phyloP scores from a whole-genome alignment of 2,113 vertebrate genomes.

The Entelurus aequoreus region DNA sequence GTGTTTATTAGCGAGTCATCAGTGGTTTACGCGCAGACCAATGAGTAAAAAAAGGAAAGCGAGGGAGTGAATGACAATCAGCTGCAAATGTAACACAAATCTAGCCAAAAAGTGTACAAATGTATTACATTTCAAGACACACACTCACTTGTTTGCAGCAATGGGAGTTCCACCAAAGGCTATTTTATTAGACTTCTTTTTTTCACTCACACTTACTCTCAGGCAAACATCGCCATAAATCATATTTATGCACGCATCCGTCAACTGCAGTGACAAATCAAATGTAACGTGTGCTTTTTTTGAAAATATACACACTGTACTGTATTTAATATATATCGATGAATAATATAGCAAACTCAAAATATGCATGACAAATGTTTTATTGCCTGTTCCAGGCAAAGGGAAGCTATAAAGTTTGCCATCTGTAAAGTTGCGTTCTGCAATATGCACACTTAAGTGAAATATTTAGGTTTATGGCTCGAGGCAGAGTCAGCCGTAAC shows the following conservation, averaged over 20 bases:
- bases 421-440: slow-evolving; percentile 11
- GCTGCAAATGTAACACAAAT: background rate
- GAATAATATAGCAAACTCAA: slow-evolving; percentile 36
- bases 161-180: slow-evolving; percentile 48
- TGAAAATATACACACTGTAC: background rate
- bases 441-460: background rate
- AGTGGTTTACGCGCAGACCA: slow-evolving; percentile 44
- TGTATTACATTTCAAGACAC: slow-evolving; percentile 1
- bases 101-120: background rate
- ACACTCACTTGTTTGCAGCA: slow-evolving; percentile 19
- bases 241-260: slow-evolving; percentile 46
- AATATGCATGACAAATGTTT: slow-evolving; percentile 38
- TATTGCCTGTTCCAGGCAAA: slow-evolving; percentile 14
- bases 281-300: slow-evolving; percentile 31
- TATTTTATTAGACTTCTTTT: slow-evolving; percentile 46
- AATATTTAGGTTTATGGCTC: background rate
- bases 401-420: background rate
- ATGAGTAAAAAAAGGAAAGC: background rate
- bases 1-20: slow-evolving; percentile 59
- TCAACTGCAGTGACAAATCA: slow-evolving; percentile 59
- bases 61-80: background rate
- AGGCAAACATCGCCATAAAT: slow-evolving; percentile 46
- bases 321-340: background rate
- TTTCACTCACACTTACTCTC: slow-evolving; percentile 28
- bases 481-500: too few relatives aligned